These are phyloP conservation scores for Alligator sinensis DNA, from an alignment of 2,113 vertebrate genomes.

Conservation along the genomic window DNA sequence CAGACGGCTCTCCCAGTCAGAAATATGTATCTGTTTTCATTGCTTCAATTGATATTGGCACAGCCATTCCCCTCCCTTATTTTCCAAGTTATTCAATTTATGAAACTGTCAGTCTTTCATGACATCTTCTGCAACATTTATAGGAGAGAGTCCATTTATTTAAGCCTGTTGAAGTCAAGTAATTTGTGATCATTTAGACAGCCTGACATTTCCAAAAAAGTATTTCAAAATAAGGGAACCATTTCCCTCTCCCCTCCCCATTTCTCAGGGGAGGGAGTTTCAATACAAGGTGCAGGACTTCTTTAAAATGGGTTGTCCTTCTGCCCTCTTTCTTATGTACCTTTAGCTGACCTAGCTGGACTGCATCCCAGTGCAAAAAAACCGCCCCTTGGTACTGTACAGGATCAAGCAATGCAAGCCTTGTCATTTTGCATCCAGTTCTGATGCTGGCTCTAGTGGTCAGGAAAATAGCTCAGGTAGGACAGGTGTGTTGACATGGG, in stretches of 20 bases:
- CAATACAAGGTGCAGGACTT: not conserved
- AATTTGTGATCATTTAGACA: not conserved
- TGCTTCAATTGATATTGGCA: not conserved
- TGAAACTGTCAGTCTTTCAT: not conserved
- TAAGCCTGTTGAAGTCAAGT: not conserved
- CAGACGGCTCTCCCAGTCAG: not conserved
- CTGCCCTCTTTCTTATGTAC: not conserved
- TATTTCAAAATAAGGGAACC: not conserved
- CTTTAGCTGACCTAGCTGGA: not conserved
- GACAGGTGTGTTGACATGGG: not conserved
- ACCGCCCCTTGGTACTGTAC: not conserved
- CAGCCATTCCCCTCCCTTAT: not conserved
- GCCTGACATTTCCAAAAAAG: not conserved
- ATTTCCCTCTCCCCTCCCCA: not conserved
- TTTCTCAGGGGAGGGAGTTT: not conserved
- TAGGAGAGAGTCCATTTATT: not conserved
- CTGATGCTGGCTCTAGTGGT: conserved; percentile 32
- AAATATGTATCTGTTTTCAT: not conserved
- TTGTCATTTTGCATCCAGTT: conserved; percentile 21
- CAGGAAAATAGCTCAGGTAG: not conserved
- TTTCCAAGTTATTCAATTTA: not conserved
- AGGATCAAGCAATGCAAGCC: conserved; percentile 42
- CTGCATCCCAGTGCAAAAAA: not conserved
- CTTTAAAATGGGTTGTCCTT: not conserved
- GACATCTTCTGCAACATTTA: not conserved